A percentile compares a stretch with the other conserved stretches of the same genome.
Evolutionary conservation across 2,888 invertebrate genomes (phyloP).

Genomic region (Doris montereyensis): DNA sequence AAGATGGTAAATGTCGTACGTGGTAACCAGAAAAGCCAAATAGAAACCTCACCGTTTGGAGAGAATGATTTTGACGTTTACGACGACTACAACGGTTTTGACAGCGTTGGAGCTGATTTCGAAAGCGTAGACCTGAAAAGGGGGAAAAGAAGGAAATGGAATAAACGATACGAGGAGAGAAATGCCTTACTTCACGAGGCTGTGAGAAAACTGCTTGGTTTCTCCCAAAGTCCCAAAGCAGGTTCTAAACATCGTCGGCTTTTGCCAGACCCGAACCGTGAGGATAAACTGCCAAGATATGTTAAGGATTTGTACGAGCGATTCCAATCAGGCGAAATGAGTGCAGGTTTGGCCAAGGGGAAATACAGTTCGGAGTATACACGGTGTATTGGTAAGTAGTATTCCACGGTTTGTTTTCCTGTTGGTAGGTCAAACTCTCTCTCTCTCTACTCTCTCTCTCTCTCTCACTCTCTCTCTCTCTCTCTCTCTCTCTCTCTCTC

Average conservation of each 20-base stretch:
- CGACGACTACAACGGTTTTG: background rate
- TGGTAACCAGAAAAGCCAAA: background rate
- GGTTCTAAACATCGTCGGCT: conserved; percentile 34
- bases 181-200: conserved; percentile 54
- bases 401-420: background rate
- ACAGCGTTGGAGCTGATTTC: background rate
- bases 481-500: background rate
- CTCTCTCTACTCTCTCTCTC: background rate
- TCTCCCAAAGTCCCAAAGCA: conserved; percentile 41
- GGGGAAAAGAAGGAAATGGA: background rate
- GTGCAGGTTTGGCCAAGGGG: conserved; percentile 49
- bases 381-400: conserved; percentile 60
- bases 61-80: background rate
- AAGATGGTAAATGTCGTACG: background rate
- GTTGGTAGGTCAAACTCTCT: background rate
- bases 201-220: conserved; percentile 56
- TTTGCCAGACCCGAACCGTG: conserved; percentile 46
- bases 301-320: conserved; percentile 66
- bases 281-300: conserved; percentile 58
- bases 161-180: background rate
- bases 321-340: conserved; percentile 56
- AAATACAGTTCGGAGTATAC: conserved; percentile 64
- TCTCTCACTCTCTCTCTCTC: background rate
- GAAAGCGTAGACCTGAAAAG: background rate
- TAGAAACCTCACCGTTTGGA: background rate